Evolutionary conservation across 2,113 vertebrate species (phyloP).

Genomic region (Aleadryas rufinucha): DNA sequence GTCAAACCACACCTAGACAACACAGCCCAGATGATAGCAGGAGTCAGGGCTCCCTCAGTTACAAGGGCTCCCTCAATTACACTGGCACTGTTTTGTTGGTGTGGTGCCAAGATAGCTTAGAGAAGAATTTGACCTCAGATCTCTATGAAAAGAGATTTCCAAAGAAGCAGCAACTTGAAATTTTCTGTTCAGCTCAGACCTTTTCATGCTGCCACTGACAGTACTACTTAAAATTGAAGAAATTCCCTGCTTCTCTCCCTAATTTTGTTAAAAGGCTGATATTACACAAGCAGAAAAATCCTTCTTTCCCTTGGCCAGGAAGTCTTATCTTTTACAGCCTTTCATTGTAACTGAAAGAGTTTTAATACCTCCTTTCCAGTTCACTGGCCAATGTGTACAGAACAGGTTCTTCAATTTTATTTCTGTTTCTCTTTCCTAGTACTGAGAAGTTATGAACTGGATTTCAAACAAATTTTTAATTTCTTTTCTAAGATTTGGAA

Average conservation of each 20-base stretch:
- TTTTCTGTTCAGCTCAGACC: neutral
- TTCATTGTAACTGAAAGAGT: neutral
- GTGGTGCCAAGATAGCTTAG: neutral
- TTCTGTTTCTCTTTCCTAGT: neutral
- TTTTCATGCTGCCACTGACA: neutral
- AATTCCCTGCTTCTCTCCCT: neutral
- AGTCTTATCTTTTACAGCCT: neutral
- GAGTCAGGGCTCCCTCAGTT: neutral
- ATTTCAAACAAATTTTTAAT: neutral
- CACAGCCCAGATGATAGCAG: neutral
- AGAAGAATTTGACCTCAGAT: neutral
- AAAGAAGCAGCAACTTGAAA: neutral
- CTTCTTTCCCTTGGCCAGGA: neutral
- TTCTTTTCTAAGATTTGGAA: neutral
- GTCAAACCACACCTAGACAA: neutral
- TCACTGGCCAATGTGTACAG: neutral
- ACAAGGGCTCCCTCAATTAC: neutral
- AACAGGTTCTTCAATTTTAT: neutral
- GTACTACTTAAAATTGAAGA: neutral
- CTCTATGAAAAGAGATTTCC: neutral
- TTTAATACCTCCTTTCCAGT: neutral
- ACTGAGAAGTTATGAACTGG: neutral
- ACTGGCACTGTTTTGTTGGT: neutral
- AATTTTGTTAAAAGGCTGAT: neutral
- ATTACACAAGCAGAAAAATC: neutral